A percentile compares a stretch with the other conserved stretches of the same genome.
Conservation (phyloP, 2,888 invertebrate genomes). For the Oxystoma pomonae region DNA sequence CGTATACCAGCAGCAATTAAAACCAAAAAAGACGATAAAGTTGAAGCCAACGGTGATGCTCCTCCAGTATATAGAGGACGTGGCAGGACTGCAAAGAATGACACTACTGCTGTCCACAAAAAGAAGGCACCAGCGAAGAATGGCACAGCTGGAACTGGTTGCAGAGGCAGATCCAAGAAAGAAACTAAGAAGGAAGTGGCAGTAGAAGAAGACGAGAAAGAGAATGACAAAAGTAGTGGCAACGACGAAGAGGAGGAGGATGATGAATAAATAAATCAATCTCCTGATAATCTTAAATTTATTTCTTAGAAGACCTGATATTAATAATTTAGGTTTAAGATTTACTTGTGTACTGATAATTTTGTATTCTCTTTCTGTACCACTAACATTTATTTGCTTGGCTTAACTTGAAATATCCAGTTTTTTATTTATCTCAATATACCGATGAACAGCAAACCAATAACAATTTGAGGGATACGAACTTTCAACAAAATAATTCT, state of each 20-base stretch:
- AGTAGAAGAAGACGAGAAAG: constrained; percentile 19
- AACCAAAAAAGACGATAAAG: constrained; percentile 10
- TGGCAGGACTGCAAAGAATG: constrained; percentile 16
- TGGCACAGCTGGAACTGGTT: constrained; percentile 19
- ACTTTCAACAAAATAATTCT: too few relatives aligned
- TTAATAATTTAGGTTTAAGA: not conserved
- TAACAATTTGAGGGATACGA: too few relatives aligned
- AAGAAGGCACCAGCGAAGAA: constrained; percentile 17
- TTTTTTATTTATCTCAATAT: too few relatives aligned
- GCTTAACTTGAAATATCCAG: too few relatives aligned
- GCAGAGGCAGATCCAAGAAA: constrained; percentile 22
- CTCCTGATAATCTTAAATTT: too few relatives aligned
- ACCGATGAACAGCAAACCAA: too few relatives aligned
- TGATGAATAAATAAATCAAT: constrained; percentile 13
- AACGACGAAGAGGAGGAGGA: constrained; percentile 21
- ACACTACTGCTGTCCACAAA: constrained; percentile 11
- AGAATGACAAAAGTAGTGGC: constrained; percentile 13
- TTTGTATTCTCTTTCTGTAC: too few relatives aligned
- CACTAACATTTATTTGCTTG: too few relatives aligned
- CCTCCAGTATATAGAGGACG: constrained; percentile 25
- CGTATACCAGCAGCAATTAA: constrained; percentile 22
- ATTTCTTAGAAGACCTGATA: not conserved
- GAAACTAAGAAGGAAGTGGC: constrained; percentile 24
- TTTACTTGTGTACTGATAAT: too few relatives aligned
- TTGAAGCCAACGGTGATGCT: constrained; percentile 18